Evolutionary conservation across 2,113 vertebrate species (phyloP), one percentile per base, ranked within the genome.

Genomic region (Tragelaphus imberbis): DNA sequence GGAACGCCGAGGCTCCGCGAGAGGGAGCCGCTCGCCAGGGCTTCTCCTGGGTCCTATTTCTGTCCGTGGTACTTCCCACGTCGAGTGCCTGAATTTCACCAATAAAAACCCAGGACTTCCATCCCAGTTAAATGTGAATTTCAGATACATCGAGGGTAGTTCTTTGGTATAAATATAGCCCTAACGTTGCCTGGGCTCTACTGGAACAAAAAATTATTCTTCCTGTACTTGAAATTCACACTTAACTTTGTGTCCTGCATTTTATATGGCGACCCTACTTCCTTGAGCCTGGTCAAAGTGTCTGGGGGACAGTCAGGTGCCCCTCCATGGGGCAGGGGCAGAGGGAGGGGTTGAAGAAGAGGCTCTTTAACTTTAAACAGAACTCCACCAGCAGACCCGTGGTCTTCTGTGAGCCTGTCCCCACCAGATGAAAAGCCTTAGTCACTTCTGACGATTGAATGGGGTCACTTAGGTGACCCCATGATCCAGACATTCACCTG

Each of bases 201-300:
- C 23, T n/a, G 21, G 51, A 4, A 28, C 12, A 25, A 23, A 53
- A 79, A 53, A 14, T 13, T 25, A 25, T 28, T 19, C 28, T 47
- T 56, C 0, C 0, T 17, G 9, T 28, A 40, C 10, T 6, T 56
- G 14, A 7, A 40, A 23, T 58, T n/a, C 2, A 75, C 47, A n/a
- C 21, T 15, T 84, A 36, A 87, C 87, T 13, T 21, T 33, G 53
- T 9, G 27, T 58, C 55, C 49, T 36, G 47, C 8, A 2, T 81
- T 80, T 85, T 49, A 82, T 12, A 6, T 82, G 36, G 10, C 2
- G 16, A 47, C 44, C 36, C 59, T n/a, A 55, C 17, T 25, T 40
- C 51, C 84, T 16, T 2, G 0, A 56, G 23, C 28, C 51, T 12
- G 33, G 40, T 51, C 33, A 17, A 12, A 16, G 63, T 15, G 40